phyloP scores from a whole-genome alignment of 2,888 invertebrate genomes.

The Steinernema carpocapsae region DNA sequence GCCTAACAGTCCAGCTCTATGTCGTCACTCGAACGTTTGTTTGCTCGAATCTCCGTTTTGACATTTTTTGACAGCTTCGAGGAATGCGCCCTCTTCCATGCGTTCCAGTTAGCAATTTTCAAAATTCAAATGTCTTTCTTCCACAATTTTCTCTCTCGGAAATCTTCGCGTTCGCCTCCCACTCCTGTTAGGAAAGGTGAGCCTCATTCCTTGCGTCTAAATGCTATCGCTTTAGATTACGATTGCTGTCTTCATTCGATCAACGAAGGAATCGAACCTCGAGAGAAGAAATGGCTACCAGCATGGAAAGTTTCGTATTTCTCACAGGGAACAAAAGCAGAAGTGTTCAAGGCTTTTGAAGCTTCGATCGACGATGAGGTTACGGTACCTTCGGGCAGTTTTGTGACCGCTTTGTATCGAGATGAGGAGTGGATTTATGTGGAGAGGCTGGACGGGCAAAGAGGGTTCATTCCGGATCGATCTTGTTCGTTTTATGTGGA shows the following conservation, averaged over 20 bases:
- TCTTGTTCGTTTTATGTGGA: slow-evolving; percentile 2
- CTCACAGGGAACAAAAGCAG: slow-evolving; percentile 26
- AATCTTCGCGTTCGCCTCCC: neutral
- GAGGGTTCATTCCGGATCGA: slow-evolving; percentile 36
- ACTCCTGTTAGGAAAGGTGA: neutral
- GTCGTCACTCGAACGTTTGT: neutral
- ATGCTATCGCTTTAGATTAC: neutral
- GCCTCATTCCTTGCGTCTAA: neutral
- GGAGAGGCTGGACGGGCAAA: slow-evolving; percentile 31
- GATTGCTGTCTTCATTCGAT: neutral
- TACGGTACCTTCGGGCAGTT: slow-evolving; percentile 33
- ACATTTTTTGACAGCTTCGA: slow-evolving; percentile 25
- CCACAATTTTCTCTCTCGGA: neutral
- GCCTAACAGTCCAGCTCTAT: too few relatives aligned
- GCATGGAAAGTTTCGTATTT: slow-evolving; percentile 26
- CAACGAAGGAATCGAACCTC: neutral
- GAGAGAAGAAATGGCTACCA: slow-evolving; percentile 1
- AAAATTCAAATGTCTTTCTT: neutral
- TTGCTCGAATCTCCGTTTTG: slow-evolving; percentile 2
- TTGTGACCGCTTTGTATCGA: slow-evolving; percentile 36
- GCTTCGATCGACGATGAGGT: slow-evolving; percentile 37
- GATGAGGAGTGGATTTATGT: slow-evolving; percentile 39
- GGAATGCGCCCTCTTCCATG: slow-evolving; percentile 27
- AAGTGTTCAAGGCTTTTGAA: slow-evolving; percentile 34
- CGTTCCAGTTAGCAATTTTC: neutral